phyloP scores from a whole-genome alignment of 2,888 invertebrate genomes.

The Pseudococcus jackbeardsleyi region DNA sequence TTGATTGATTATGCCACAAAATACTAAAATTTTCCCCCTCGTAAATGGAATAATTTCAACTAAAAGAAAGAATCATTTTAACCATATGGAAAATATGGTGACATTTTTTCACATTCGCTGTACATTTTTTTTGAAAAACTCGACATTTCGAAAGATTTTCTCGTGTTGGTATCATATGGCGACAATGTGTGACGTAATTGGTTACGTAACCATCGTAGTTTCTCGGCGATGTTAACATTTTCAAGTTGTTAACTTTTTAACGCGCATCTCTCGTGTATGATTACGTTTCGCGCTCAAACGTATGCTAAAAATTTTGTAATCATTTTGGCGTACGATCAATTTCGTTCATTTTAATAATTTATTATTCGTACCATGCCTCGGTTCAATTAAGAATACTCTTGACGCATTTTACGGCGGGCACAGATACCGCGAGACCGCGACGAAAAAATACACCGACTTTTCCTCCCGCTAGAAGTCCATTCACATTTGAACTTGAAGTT shows the following conservation, averaged over 20 bases:
- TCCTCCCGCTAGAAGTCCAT: not conserved
- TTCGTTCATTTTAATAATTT: not conserved
- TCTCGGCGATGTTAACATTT: not conserved
- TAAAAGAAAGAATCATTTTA: too few relatives aligned
- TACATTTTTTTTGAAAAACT: too few relatives aligned
- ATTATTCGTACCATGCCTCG: not conserved
- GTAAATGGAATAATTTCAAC: too few relatives aligned
- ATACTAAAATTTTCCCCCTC: too few relatives aligned
- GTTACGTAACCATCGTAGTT: not conserved
- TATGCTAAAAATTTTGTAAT: not conserved
- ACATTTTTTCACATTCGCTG: too few relatives aligned
- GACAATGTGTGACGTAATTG: not conserved
- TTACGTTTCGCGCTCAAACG: not conserved
- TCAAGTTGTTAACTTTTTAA: not conserved
- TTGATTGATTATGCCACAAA: not conserved
- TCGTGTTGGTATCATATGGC: not conserved
- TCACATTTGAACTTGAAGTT: not conserved
- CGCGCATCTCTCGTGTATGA: not conserved
- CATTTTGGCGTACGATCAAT: not conserved
- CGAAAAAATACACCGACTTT: not conserved
- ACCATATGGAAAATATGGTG: too few relatives aligned
- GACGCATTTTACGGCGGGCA: not conserved
- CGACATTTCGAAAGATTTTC: not conserved
- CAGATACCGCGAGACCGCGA: not conserved
- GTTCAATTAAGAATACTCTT: not conserved